These are phyloP conservation scores for Babylonia areolata DNA, from an alignment of 1,140 invertebrate genomes.

Conservation along the genomic window DNA sequence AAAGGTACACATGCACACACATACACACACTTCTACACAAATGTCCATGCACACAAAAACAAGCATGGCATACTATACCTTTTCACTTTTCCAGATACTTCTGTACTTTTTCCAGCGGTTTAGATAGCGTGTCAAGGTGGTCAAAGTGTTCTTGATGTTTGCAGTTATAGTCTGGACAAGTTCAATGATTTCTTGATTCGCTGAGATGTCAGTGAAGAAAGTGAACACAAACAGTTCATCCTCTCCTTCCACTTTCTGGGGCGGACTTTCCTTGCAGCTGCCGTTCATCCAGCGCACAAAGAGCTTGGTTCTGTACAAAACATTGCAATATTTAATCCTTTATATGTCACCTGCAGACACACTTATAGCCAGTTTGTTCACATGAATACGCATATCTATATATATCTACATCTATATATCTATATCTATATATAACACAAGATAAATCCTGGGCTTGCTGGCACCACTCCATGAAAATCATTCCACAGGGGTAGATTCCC, in stretches of 20 bases:
- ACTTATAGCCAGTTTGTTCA: no score
- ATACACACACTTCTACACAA: no score
- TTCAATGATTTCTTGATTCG: conserved; percentile 82
- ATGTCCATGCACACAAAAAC: no score
- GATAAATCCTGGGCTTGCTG: no score
- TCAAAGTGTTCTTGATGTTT: conserved; percentile 80
- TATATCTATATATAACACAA: no score
- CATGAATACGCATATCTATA: no score
- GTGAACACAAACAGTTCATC: conserved; percentile 81
- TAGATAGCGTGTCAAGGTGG: conserved; percentile 82
- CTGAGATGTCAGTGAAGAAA: conserved; percentile 87
- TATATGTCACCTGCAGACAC: no score
- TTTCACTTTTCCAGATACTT: conserved; percentile 89
- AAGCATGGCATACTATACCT: conserved; percentile 74
- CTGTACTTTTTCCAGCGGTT: conserved; percentile 86
- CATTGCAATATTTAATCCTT: no score
- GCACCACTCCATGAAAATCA: no score
- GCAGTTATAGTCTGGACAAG: conserved; percentile 82
- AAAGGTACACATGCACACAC: no score
- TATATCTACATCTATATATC: no score
- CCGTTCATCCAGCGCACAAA: conserved; percentile 90
- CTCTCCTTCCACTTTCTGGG: conserved; percentile 78
- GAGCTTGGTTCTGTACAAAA: conserved; percentile 79
- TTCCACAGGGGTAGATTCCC: no score
- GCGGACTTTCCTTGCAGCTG: conserved; percentile 85